These are phyloP conservation scores for Datnioides undecimradiatus DNA, from an alignment of 2,113 vertebrate genomes.

Conservation along the genomic window DNA sequence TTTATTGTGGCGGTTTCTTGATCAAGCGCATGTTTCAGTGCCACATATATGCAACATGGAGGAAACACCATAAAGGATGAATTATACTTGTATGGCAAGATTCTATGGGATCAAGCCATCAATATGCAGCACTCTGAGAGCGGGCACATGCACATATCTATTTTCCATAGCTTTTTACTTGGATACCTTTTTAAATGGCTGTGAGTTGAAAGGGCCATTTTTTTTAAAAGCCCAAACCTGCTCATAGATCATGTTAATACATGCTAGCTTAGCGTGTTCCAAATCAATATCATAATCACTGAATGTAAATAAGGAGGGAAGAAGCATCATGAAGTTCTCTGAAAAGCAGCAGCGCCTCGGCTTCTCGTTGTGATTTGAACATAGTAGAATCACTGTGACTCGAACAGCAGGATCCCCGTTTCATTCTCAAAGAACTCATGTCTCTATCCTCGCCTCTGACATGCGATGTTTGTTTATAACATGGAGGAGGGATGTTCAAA, in stretches of 20 bases:
- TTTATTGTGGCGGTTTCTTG: conserved; percentile 57
- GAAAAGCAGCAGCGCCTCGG: conserved; percentile 19
- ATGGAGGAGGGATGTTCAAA: conserved; percentile 18
- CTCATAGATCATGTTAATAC: conserved; percentile 28
- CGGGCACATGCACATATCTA: background rate
- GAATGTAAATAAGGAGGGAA: conserved; percentile 4
- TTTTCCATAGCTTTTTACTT: conserved; percentile 44
- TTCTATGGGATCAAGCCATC: conserved; percentile 50
- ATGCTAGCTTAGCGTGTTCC: background rate
- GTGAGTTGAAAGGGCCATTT: conserved; percentile 19
- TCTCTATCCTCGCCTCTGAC: conserved; percentile 18
- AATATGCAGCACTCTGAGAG: conserved; percentile 46
- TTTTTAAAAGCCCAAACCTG: conserved; percentile 25
- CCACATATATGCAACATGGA: conserved; percentile 36
- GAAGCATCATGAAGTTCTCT: conserved; percentile 8
- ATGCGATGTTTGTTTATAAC: conserved; percentile 22
- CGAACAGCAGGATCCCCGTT: conserved; percentile 30
- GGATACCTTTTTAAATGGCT: conserved; percentile 20
- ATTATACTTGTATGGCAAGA: conserved; percentile 30
- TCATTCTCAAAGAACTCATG: conserved; percentile 6
- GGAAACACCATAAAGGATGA: conserved; percentile 49
- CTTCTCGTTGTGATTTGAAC: conserved; percentile 30
- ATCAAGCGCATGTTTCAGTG: conserved; percentile 58
- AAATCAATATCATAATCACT: conserved; percentile 18
- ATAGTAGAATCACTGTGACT: conserved; percentile 3